Base-by-base conservation (phyloP, 1,140 invertebrate genomes). In the Mizuhopecten yessoensis region DNA sequence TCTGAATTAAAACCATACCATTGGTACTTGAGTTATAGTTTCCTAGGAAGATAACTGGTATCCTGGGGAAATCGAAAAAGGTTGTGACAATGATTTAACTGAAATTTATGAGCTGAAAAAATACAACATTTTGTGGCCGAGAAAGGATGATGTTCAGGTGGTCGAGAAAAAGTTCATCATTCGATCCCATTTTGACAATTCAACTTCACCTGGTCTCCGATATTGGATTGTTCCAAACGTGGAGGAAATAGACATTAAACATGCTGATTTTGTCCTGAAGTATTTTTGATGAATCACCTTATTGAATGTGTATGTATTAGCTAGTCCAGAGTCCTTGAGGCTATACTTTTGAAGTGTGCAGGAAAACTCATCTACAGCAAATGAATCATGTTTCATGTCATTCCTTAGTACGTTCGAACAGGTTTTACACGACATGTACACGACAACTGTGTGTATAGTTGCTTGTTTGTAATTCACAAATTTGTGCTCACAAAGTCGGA, bases 1-100 rank as follows among this genome's bases (percentile, higher is more conserved):
- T 1, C 7, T 90, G 34, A 90, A 87, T 45, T 13, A 34, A 13
- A 87, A 5, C 45, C 33, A 87, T 29, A 9, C 33, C 17, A 45
- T 29, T 20, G 86, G 86, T 39, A 49, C n/a, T 0, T 87, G 89
- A 86, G 86, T 90, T 33, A 57, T 57, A 33, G 36, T 87, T 9
- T 90, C 86, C n/a, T 90, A 45, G 45, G 86, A 90, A 86, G 89
- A 90, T 87, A 33, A 90, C 34, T 90, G 89, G 89, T 90, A 90
- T 45, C 89, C 89, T 33, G 89, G 89, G 42, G 89, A 90, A 87
- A n/a, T 90, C 15, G 17, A 87, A 33, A 34, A 87, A 5, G 0
- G 33, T 45, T 45, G 23, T 34, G n/a, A 10, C 10, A 34, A 57
- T 33, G 10, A 33, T 5, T 75, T 39, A 1, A n/a, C 3, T 90